A percentile compares a stretch with the other conserved stretches of the same genome.
These are phyloP conservation scores for Neodiprion fabricii DNA, from an alignment of 1,140 invertebrate genomes.

Conservation along the genomic window DNA sequence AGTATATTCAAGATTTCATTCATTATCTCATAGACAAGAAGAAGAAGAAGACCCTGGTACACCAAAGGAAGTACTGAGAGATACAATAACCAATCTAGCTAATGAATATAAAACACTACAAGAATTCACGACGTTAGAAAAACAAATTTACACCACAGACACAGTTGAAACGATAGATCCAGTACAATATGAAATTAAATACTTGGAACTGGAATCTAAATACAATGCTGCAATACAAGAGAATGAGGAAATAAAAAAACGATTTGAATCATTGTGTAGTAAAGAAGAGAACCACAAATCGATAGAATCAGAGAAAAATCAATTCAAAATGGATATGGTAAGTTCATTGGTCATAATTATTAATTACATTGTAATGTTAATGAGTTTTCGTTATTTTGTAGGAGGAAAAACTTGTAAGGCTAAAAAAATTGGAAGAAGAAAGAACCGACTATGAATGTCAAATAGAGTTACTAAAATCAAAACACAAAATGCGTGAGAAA, in stretches of 20 bases:
- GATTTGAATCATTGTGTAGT: constrained; percentile 15
- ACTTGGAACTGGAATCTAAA: constrained; percentile 8
- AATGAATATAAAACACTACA: constrained; percentile 36
- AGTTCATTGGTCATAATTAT: not conserved
- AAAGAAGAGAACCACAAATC: constrained; percentile 13
- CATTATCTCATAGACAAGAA: not conserved
- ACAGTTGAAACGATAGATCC: constrained; percentile 2
- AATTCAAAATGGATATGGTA: constrained; percentile 18
- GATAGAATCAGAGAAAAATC: constrained; percentile 27
- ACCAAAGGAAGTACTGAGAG: constrained; percentile 38
- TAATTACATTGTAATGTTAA: not conserved
- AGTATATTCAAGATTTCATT: constrained; percentile 6
- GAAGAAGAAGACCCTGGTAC: constrained; percentile 34
- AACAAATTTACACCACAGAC: constrained; percentile 37
- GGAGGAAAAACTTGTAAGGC: not conserved
- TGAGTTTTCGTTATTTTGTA: not conserved
- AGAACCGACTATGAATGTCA: constrained; percentile 15
- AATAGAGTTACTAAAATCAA: constrained; percentile 22
- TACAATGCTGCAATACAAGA: constrained; percentile 10
- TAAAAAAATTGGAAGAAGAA: constrained; percentile 1
- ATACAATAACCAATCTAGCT: constrained; percentile 33
- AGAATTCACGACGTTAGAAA: constrained; percentile 48
- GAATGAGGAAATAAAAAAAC: constrained; percentile 15
- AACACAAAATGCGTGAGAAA: constrained; percentile 28
- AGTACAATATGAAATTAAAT: not conserved